These are phyloP conservation scores for Apotomis betuletana DNA, from an alignment of 2,888 invertebrate genomes.

Conservation along the genomic window DNA sequence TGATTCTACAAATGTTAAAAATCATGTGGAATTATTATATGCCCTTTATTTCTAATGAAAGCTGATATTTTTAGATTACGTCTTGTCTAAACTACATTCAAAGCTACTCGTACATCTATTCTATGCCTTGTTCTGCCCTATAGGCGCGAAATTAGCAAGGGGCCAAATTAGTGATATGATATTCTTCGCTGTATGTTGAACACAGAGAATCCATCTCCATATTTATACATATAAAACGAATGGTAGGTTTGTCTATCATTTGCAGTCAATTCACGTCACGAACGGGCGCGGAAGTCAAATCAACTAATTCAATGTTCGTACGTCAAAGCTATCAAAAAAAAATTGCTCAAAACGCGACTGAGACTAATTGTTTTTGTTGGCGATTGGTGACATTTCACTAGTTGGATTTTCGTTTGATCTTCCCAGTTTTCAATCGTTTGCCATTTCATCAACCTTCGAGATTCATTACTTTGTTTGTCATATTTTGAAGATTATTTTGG, in stretches of 20 bases:
- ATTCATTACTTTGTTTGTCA: conserved; percentile 14
- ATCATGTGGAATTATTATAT: too few species aligned
- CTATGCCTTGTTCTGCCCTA: too few species aligned
- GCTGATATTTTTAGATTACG: too few species aligned
- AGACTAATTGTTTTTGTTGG: conserved; percentile 38
- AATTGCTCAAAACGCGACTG: conserved; percentile 31
- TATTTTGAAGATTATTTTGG: conserved; percentile 10
- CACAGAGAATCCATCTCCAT: neutral
- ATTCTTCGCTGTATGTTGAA: neutral
- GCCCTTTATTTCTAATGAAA: too few species aligned
- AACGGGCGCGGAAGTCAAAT: conserved; percentile 27
- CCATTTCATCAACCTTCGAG: conserved; percentile 12
- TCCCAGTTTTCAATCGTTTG: conserved; percentile 23
- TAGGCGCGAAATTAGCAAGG: too few species aligned
- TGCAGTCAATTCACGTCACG: conserved; percentile 19
- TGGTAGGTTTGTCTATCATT: conserved; percentile 15
- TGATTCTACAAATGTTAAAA: too few species aligned
- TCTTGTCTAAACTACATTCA: too few species aligned
- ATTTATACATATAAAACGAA: neutral
- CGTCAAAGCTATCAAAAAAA: conserved; percentile 38
- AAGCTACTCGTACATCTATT: too few species aligned
- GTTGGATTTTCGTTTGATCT: conserved; percentile 35
- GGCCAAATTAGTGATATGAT: too few species aligned
- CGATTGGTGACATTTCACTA: conserved; percentile 30
- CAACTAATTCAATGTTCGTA: conserved; percentile 36